A percentile compares a stretch with the other conserved stretches of the same genome.
Conservation (phyloP, 2,888 invertebrate genomes). For the Monochamus alternatus region DNA sequence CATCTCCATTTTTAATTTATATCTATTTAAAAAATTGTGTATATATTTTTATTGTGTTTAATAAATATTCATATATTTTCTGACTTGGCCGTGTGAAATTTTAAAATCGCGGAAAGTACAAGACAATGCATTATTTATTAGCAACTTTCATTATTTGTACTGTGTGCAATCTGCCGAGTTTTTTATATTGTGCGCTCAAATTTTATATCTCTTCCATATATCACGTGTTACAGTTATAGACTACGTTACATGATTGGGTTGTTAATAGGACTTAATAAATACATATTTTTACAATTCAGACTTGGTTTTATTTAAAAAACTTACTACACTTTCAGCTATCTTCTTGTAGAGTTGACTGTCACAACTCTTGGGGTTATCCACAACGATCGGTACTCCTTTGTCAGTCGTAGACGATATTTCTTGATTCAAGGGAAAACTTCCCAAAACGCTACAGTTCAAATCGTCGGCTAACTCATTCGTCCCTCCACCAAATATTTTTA, state of each 20-base stretch:
- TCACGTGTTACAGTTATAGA: conserved; percentile 42
- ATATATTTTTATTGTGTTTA: conserved; percentile 36
- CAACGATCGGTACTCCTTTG: conserved; percentile 82
- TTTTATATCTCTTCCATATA: conserved; percentile 47
- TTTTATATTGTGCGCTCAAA: conserved; percentile 45
- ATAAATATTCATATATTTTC: conserved; percentile 4
- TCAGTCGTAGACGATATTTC: conserved; percentile 81
- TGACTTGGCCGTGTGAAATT: conserved; percentile 12
- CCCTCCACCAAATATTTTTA: conserved; percentile 82
- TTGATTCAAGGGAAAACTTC: conserved; percentile 83
- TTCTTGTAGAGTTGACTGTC: conserved; percentile 57
- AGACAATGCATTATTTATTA: conserved; percentile 36
- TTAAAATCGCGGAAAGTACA: not conserved
- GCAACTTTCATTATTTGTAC: conserved; percentile 15
- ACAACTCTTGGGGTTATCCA: conserved; percentile 75
- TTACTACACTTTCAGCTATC: conserved; percentile 58
- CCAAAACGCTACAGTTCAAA: conserved; percentile 79
- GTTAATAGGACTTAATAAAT: conserved; percentile 52
- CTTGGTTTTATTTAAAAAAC: conserved; percentile 53
- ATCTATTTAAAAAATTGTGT: conserved; percentile 37
- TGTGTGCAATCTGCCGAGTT: conserved; percentile 25
- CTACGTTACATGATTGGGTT: conserved; percentile 52
- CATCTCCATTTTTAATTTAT: conserved; percentile 32
- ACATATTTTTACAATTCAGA: conserved; percentile 53
- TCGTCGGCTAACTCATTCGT: conserved; percentile 77